Percentiles rank a stretch among this genome's conserved stretches.
Conservation (phyloP, 2,797 vertebrate genomes). For the Lacerta bilineata region DNA sequence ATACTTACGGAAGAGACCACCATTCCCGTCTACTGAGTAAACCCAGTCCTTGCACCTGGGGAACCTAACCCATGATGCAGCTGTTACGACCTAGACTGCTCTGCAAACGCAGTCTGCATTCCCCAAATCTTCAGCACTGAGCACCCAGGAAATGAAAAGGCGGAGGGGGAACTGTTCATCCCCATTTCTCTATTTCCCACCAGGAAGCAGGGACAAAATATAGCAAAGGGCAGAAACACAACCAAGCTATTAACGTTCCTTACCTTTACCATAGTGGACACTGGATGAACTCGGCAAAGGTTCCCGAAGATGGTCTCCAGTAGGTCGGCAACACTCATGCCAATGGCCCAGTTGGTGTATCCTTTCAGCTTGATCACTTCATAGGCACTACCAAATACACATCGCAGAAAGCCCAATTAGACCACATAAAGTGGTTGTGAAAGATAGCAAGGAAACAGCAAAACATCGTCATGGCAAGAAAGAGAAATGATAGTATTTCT, state of each 20-base stretch:
- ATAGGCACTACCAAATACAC: slow-evolving; percentile 86
- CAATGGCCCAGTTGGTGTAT: slow-evolving; percentile 99
- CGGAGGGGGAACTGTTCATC: not conserved
- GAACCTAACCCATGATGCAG: no score
- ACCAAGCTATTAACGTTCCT: not conserved
- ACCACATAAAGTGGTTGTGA: not conserved
- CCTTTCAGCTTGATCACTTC: slow-evolving; percentile 97
- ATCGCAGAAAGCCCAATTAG: not conserved
- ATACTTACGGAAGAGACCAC: no score
- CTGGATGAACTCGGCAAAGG: slow-evolving; percentile 89
- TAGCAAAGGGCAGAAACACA: not conserved
- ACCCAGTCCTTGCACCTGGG: no score
- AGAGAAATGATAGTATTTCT: not conserved
- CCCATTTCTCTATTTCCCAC: not conserved
- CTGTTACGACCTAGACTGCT: not conserved
- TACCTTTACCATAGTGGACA: slow-evolving; percentile 98
- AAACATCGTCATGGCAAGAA: no score
- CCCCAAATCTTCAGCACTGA: not conserved
- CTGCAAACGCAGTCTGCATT: not conserved
- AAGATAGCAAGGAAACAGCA: not conserved
- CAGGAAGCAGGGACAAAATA: not conserved
- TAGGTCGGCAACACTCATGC: slow-evolving; percentile 93
- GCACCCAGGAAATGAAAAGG: not conserved
- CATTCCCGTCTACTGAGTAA: no score
- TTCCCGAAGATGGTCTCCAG: slow-evolving; percentile 93